Percentiles rank a stretch among this genome's conserved stretches.
Evolutionary conservation across 2,113 vertebrate species (phyloP).

Genomic region (Delphinapterus leucas): DNA sequence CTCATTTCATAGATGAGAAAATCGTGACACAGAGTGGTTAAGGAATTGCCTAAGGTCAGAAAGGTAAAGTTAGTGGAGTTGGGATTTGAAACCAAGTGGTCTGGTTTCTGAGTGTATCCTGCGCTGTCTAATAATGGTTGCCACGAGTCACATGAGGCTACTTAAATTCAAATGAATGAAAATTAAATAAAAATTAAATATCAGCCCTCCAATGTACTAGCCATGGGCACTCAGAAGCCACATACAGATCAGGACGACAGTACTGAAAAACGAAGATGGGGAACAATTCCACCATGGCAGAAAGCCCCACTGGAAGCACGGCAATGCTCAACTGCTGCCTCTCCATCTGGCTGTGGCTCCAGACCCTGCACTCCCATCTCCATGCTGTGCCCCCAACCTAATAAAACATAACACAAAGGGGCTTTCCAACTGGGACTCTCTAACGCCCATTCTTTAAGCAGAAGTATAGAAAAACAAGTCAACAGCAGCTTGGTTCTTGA

Average conservation of each 20-base stretch:
- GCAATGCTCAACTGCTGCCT: background rate
- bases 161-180: background rate
- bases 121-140: background rate
- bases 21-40: background rate
- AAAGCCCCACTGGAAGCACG: background rate
- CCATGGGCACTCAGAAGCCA: background rate
- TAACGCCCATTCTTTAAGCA: background rate
- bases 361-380: background rate
- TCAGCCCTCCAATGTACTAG: background rate
- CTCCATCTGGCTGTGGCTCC: background rate
- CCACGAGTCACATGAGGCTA: background rate
- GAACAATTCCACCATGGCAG: background rate
- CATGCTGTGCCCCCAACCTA: background rate
- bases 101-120: background rate
- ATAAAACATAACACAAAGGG: background rate
- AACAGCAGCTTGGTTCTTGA: background rate
- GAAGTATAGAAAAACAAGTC: background rate
- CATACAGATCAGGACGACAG: rapidly evolving
- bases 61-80: background rate
- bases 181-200: slow-evolving; percentile 16
- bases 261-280: rapidly evolving
- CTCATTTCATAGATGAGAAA: background rate
- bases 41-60: background rate
- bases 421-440: background rate
- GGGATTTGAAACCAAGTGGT: background rate